Conservation (phyloP, 2,888 invertebrate genomes). For the Lasioglossum morio region DNA sequence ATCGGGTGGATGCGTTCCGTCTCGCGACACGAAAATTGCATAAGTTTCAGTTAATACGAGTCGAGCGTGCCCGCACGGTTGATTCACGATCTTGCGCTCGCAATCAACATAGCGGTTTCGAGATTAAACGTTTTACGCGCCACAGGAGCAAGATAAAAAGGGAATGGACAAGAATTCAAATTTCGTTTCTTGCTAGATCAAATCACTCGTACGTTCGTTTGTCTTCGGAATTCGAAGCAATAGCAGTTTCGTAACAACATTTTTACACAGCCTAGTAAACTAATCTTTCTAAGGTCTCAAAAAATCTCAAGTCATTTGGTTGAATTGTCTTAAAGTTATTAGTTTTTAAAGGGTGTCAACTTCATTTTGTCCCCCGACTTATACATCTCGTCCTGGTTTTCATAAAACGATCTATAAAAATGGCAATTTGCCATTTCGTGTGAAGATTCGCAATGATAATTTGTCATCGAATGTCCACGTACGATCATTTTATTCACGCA, state of each 20-base stretch:
- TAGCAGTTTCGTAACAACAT: no score
- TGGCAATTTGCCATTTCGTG: not conserved
- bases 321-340: no score
- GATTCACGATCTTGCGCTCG: not conserved
- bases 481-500: not conserved
- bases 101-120: not conserved
- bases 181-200: not conserved
- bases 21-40: slow-evolving; percentile 25
- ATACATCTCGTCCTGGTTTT: no score
- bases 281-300: no score
- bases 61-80: not conserved
- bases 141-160: not conserved
- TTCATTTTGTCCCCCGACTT: no score
- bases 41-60: slow-evolving; percentile 11
- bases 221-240: no score
- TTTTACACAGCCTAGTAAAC: no score
- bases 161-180: not conserved
- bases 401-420: not conserved
- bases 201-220: not conserved
- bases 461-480: not conserved
- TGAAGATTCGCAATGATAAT: no score
- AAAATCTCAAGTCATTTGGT: no score
- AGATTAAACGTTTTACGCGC: not conserved
- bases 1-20: slow-evolving; percentile 11
- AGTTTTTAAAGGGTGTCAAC: no score